These are phyloP conservation scores for Neotoxoptera formosana DNA, from an alignment of 1,140 invertebrate species.

Conservation along the genomic window DNA sequence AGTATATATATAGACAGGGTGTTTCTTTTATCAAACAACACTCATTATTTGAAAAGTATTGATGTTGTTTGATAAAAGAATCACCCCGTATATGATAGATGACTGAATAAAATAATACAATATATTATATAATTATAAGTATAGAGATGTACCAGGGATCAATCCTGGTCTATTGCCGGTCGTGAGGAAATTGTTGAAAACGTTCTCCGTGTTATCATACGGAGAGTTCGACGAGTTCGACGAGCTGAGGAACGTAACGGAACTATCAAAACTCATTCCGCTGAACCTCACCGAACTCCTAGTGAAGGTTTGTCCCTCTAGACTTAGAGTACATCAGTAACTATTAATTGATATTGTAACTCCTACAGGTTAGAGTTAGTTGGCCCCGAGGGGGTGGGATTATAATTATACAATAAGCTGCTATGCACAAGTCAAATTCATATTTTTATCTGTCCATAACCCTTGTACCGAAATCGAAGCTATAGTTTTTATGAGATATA, in stretches of 20 bases:
- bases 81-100: no score
- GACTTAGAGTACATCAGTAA: neutral
- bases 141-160: neutral
- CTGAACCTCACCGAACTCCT: conserved; percentile 59
- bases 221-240: conserved; percentile 61
- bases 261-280: neutral
- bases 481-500: no score
- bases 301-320: conserved; percentile 41
- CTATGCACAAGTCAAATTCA: no score
- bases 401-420: no score
- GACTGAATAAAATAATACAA: neutral
- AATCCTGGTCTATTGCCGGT: neutral
- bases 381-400: no score
- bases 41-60: no score
- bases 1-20: no score
- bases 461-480: no score
- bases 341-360: neutral
- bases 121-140: neutral
- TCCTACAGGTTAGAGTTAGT: no score
- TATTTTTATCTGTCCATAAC: no score
- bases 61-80: no score
- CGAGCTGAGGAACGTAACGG: conserved; percentile 35
- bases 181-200: conserved; percentile 57
- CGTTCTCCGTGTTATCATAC: conserved; percentile 59
- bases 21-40: no score